Evolutionary conservation across 2,113 vertebrate species (phyloP), one percentile per base, ranked within the genome.

Genomic region (Podarcis raffonei): DNA sequence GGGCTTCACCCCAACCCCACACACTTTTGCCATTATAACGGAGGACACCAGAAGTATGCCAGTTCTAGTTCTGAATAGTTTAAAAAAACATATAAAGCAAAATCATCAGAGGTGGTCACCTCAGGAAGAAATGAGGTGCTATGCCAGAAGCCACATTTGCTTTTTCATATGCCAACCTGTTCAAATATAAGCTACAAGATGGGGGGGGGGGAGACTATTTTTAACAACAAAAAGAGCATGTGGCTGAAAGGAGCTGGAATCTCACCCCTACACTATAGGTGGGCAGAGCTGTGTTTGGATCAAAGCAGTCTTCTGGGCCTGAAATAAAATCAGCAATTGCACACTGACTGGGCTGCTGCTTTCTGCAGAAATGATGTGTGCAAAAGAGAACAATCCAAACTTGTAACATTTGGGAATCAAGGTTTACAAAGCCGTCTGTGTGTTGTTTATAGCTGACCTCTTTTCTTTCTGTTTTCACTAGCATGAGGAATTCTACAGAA

Each of bases 21-120:
- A 53, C 2, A 53, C 37, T 37, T n/a, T 85, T 76, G 6, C 79
- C 22, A n/a, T 59, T n/a, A 59, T 76, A 3, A n/a, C 13, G 92
- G 93, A 91, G 91, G 91, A 95, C 87, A 83, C 89, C 81, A 89
- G 48, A 90, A 91, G 90, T 79, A 85, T 1, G 84, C 89, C 86
- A 87, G 87, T 89, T 86, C 90, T 79, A 91, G 83, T 91, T 91
- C 72, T 94, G 84, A 53, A 53, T 2, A 75, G 89, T 91, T 89
- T 89, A 85, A 92, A 93, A 95, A 81, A 30, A 0, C 76, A 89
- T 91, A 57, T 74, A 69, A 79, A n/a, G 90, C 89, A 89, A 89
- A 94, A 90, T 42, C 84, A 84, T 32, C 20, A 91, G 85, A 82
- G 88, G 85, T 1, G 84, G 69, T 32, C 20, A 27, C 15, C 25